phyloP scores from a whole-genome alignment of 2,113 vertebrate species.

The Euleptes europaea region DNA sequence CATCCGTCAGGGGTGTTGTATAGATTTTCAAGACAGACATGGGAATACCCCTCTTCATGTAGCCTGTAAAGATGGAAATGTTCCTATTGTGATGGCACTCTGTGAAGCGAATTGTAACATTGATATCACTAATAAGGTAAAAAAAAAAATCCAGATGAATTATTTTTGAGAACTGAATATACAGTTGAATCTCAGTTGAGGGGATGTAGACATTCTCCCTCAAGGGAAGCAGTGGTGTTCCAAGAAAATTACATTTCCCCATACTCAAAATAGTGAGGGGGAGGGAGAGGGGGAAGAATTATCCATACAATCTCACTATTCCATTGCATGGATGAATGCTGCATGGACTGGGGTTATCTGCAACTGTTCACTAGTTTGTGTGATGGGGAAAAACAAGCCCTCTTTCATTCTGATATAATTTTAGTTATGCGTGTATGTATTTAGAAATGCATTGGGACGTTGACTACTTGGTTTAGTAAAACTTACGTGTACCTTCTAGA shows the following conservation, averaged over 20 bases:
- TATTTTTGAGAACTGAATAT: not conserved
- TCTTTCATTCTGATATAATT: not conserved
- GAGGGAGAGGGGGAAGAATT: too few species aligned
- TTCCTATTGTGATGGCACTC: constrained; percentile 85
- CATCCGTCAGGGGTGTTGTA: constrained; percentile 79
- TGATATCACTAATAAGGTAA: constrained; percentile 93
- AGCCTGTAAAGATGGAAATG: constrained; percentile 95
- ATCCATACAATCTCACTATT: not conserved
- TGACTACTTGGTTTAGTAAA: not conserved
- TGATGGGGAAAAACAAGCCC: not conserved
- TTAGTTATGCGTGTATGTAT: too few species aligned
- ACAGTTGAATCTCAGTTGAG: not conserved
- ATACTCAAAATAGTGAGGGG: not conserved
- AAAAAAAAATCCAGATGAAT: not conserved
- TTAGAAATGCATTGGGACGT: not conserved
- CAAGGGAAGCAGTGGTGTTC: not conserved
- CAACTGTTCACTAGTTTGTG: not conserved
- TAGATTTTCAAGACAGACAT: constrained; percentile 93
- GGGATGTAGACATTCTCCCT: not conserved
- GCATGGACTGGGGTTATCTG: not conserved
- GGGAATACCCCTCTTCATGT: constrained; percentile 94
- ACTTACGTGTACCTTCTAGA: not conserved
- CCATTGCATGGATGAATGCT: not conserved
- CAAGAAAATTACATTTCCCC: not conserved
- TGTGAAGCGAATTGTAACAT: constrained; percentile 84